Evolutionary conservation across 2,888 invertebrate genomes (phyloP).

Genomic region (Mythimna loreyi): DNA sequence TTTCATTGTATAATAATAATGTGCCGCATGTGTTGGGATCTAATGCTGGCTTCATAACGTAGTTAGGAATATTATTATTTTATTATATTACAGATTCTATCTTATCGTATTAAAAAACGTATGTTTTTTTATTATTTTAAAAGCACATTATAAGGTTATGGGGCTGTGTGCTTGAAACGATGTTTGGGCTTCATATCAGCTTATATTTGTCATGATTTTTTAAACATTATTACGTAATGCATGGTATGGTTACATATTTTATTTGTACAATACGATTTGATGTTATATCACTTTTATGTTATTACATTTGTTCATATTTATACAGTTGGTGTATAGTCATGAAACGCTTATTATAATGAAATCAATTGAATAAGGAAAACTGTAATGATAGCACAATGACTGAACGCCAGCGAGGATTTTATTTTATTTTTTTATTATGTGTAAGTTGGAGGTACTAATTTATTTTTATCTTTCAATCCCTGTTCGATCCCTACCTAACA

Average conservation of each 20-base stretch:
- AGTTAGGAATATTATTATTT: constrained; percentile 47
- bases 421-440: constrained; percentile 66
- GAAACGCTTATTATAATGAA: constrained; percentile 53
- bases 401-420: constrained; percentile 53
- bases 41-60: constrained; percentile 43
- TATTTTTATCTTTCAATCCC: constrained; percentile 87
- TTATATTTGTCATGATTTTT: constrained; percentile 58
- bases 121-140: constrained; percentile 37
- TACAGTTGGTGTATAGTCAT: constrained; percentile 75
- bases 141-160: constrained; percentile 62
- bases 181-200: constrained; percentile 69
- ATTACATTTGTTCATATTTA: constrained; percentile 71
- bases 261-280: constrained; percentile 62
- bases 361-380: constrained; percentile 33
- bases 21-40: constrained; percentile 38
- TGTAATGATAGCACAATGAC: constrained; percentile 48
- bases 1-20: constrained; percentile 45
- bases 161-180: constrained; percentile 70
- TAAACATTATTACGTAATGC: constrained; percentile 58
- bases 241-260: constrained; percentile 70
- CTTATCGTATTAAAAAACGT: constrained; percentile 45
- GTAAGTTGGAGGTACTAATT: constrained; percentile 86
- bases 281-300: constrained; percentile 68
- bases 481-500: constrained; percentile 86
- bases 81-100: constrained; percentile 30